These are phyloP conservation scores for Casuarius casuarius DNA, from an alignment of 2,113 vertebrate species.

Conservation along the genomic window DNA sequence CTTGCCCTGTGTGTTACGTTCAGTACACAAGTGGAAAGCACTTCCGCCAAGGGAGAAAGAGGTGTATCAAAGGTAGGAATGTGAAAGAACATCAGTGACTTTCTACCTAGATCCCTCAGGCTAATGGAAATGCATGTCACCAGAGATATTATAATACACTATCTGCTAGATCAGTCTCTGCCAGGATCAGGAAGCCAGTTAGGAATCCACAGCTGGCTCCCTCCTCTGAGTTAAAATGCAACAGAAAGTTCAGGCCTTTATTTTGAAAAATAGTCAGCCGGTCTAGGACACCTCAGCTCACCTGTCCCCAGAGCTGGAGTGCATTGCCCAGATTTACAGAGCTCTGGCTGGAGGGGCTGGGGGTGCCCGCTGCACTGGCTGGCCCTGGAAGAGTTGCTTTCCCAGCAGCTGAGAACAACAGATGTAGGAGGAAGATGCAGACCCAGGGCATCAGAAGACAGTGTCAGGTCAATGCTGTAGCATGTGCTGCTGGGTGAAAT, in stretches of 20 bases:
- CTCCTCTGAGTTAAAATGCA: not conserved
- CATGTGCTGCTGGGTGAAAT: not conserved
- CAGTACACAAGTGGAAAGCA: not conserved
- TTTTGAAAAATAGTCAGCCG: not conserved
- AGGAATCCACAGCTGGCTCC: not conserved
- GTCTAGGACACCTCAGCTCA: not conserved
- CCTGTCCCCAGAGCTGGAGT: not conserved
- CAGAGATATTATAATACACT: not conserved
- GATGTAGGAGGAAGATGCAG: not conserved
- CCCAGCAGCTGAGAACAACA: not conserved
- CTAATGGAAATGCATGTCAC: not conserved
- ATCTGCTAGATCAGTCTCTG: not conserved
- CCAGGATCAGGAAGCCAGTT: not conserved
- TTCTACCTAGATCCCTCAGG: not conserved
- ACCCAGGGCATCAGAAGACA: not conserved
- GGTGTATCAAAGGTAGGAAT: not conserved
- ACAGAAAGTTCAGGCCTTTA: not conserved
- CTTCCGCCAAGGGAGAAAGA: not conserved
- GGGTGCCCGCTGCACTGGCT: not conserved
- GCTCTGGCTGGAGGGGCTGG: not conserved
- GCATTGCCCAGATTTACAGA: not conserved
- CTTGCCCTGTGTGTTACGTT: rapidly evolving
- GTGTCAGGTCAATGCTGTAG: not conserved
- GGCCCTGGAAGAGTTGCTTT: not conserved
- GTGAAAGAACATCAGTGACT: not conserved